Evolutionary conservation across 2,797 vertebrate species (phyloP).

Genomic region (Sciurus vulgaris): DNA sequence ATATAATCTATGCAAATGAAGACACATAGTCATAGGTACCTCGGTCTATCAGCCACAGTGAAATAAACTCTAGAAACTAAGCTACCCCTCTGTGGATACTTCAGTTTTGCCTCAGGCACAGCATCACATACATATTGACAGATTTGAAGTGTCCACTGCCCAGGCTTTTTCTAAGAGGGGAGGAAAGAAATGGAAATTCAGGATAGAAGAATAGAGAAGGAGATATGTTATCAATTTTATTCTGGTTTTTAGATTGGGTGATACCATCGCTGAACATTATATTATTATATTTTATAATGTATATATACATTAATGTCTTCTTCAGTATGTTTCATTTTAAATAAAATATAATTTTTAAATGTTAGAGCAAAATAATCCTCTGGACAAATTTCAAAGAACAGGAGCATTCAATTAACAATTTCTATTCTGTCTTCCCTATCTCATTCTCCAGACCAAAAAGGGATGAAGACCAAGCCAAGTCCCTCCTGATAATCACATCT

Average conservation of each 20-base stretch:
- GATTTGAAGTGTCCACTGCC: neutral
- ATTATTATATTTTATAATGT: neutral
- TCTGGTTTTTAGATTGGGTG: neutral
- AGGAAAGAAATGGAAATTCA: neutral
- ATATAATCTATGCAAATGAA: neutral
- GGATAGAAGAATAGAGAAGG: neutral
- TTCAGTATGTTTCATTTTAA: neutral
- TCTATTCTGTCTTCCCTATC: neutral
- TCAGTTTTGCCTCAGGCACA: neutral
- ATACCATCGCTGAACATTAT: neutral
- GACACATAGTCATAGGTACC: neutral
- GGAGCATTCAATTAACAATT: neutral
- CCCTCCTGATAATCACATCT: neutral
- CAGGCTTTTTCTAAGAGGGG: neutral
- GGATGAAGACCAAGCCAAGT: neutral
- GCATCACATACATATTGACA: neutral
- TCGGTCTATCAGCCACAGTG: neutral
- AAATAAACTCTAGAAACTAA: neutral
- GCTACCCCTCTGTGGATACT: neutral
- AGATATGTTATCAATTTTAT: neutral
- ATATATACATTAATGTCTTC: neutral
- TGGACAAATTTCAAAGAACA: neutral
- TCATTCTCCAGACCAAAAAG: neutral
- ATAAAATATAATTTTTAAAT: constrained; percentile 22
- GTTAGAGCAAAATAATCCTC: constrained; percentile 19